Conservation (phyloP, 2,113 vertebrate species). For the Apteryx owenii region DNA sequence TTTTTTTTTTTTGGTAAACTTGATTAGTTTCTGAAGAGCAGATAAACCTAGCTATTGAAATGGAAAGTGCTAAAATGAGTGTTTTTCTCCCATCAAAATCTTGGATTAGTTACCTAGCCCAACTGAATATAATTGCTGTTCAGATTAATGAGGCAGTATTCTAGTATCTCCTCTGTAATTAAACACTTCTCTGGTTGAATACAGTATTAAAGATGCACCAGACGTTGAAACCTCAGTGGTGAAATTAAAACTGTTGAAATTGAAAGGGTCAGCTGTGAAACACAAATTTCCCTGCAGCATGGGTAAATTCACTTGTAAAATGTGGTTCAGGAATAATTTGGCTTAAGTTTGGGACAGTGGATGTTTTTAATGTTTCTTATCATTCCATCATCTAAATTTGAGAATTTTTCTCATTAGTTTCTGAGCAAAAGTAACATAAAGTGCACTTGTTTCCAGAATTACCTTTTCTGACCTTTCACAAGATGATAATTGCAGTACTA, state of each 20-base stretch:
- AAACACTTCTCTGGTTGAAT: slow-evolving; percentile 42
- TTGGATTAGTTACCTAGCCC: slow-evolving; percentile 47
- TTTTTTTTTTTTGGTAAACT: background rate
- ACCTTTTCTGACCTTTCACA: slow-evolving; percentile 91
- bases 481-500: slow-evolving; percentile 94
- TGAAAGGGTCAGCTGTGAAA: slow-evolving; percentile 36
- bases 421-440: slow-evolving; percentile 90
- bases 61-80: slow-evolving; percentile 23
- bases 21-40: slow-evolving; percentile 25
- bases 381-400: slow-evolving; percentile 74
- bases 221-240: slow-evolving; percentile 47
- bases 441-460: slow-evolving; percentile 92
- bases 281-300: background rate
- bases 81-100: slow-evolving; percentile 46
- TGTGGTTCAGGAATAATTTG: slow-evolving; percentile 36
- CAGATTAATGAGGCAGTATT: slow-evolving; percentile 74
- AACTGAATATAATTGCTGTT: slow-evolving; percentile 51
- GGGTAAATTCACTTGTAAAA: background rate
- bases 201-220: slow-evolving; percentile 60
- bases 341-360: background rate
- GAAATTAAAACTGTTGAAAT: slow-evolving; percentile 71
- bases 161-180: slow-evolving; percentile 62
- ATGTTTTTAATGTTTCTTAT: background rate
- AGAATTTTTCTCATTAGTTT: slow-evolving; percentile 92
- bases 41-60: slow-evolving; percentile 23